A percentile compares a stretch with the other conserved stretches of the same genome.
Evolutionary conservation across 2,113 vertebrate genomes (phyloP).

Genomic region (Oryzias melastigma): DNA sequence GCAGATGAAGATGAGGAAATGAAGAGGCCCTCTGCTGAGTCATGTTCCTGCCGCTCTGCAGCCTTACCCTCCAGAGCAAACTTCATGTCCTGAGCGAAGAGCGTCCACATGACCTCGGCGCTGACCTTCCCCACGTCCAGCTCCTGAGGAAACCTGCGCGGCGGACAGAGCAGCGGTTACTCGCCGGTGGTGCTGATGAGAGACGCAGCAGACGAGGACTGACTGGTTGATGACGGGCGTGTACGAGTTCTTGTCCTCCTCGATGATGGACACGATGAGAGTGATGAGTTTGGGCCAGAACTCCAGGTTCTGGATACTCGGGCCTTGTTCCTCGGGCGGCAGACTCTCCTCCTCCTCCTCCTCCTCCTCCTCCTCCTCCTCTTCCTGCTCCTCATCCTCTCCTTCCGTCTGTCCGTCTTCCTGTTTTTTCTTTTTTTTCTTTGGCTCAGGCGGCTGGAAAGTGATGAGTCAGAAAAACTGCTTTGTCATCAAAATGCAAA

Average conservation of each 20-base stretch:
- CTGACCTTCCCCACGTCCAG: constrained; percentile 95
- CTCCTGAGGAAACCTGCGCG: constrained; percentile 86
- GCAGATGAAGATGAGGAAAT: constrained; percentile 8
- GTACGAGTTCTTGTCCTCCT: constrained; percentile 95
- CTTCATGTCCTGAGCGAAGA: constrained; percentile 98
- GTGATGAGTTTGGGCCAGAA: constrained; percentile 99
- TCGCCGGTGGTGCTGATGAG: too few relatives aligned
- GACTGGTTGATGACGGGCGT: constrained; percentile 94
- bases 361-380: constrained; percentile 30
- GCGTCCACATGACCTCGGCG: constrained; percentile 93
- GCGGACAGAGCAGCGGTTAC: neutral
- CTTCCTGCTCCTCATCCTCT: constrained; percentile 27
- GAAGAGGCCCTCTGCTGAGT: neutral
- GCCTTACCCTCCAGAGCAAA: constrained; percentile 91
- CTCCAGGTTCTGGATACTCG: constrained; percentile 93
- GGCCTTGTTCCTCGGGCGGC: constrained; percentile 86
- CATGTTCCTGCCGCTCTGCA: neutral
- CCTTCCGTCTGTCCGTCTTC: constrained; percentile 2
- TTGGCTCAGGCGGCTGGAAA: constrained; percentile 32
- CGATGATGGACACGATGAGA: constrained; percentile 96
- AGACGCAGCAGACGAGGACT: constrained; percentile 1
- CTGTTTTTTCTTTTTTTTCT: constrained; percentile 38
- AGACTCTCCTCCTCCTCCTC: constrained; percentile 74
- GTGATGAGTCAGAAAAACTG: neutral
- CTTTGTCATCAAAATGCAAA: too few relatives aligned